Percentiles rank a stretch among this genome's conserved stretches.
Conservation (phyloP, 2,113 vertebrate genomes). For the Antigone vipio region DNA sequence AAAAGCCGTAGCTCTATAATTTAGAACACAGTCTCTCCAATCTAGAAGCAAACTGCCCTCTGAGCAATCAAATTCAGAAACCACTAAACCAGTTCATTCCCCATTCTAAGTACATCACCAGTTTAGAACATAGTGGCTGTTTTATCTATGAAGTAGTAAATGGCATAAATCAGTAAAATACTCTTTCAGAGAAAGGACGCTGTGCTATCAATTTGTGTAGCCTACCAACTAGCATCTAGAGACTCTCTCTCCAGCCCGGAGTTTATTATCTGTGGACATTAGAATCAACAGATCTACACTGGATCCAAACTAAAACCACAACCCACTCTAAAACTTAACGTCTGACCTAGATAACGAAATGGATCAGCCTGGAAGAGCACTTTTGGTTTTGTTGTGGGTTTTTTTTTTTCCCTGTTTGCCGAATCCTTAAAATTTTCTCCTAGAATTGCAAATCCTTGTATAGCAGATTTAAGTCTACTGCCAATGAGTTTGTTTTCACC, state of each 20-base stretch:
- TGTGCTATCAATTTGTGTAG: neutral
- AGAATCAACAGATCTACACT: neutral
- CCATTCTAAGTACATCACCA: neutral
- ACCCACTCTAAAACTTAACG: neutral
- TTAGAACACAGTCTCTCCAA: neutral
- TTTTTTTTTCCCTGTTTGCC: neutral
- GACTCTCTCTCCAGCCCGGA: neutral
- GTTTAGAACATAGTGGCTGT: neutral
- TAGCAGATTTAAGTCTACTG: neutral
- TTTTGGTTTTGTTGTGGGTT: neutral
- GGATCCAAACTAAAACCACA: neutral
- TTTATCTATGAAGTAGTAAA: neutral
- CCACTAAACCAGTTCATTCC: neutral
- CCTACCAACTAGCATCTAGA: neutral
- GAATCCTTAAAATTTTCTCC: neutral
- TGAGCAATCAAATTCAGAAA: neutral
- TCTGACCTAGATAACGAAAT: neutral
- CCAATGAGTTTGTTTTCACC: neutral
- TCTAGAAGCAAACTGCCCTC: neutral
- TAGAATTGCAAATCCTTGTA: neutral
- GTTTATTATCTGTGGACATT: neutral
- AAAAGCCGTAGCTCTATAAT: neutral
- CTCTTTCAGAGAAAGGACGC: neutral
- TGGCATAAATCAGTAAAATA: neutral
- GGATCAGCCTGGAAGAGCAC: neutral